Conservation (phyloP, 1,140 invertebrate species). For the Triops cancriformis region DNA sequence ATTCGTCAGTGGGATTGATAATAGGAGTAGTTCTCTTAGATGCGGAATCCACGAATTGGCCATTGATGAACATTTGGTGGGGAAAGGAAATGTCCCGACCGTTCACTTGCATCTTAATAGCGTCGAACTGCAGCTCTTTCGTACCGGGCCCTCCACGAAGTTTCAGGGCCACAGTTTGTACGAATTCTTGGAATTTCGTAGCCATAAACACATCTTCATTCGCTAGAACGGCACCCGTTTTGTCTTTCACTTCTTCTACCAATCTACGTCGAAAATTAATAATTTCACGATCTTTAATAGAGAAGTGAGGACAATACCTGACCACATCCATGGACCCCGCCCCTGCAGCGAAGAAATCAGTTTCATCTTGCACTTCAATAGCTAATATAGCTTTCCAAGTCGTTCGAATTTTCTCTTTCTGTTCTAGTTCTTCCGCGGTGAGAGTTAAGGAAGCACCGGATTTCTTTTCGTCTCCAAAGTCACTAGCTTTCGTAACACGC, state of each 20-base stretch:
- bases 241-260: conserved; percentile 84
- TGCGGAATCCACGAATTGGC: conserved; percentile 73
- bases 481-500: conserved; percentile 72
- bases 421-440: conserved; percentile 63
- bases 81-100: conserved; percentile 77
- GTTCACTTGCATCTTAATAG: conserved; percentile 66
- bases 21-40: conserved; percentile 51
- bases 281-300: conserved; percentile 1
- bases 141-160: conserved; percentile 49
- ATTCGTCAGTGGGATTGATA: conserved; percentile 80
- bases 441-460: conserved; percentile 52
- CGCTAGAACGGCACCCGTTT: conserved; percentile 62
- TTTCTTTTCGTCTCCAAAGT: conserved; percentile 59
- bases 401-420: conserved; percentile 50
- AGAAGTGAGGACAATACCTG: conserved; percentile 41
- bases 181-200: conserved; percentile 75
- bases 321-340: conserved; percentile 96
- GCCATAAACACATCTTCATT: conserved; percentile 92
- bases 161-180: conserved; percentile 53
- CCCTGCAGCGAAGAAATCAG: conserved; percentile 86
- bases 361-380: conserved; percentile 61
- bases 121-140: conserved; percentile 54
- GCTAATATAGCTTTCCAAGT: conserved; percentile 83
- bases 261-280: conserved; percentile 46
- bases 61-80: conserved; percentile 83